These are phyloP conservation scores for Bombus pyrosoma DNA, from an alignment of 1,140 invertebrate genomes.

Conservation along the genomic window DNA sequence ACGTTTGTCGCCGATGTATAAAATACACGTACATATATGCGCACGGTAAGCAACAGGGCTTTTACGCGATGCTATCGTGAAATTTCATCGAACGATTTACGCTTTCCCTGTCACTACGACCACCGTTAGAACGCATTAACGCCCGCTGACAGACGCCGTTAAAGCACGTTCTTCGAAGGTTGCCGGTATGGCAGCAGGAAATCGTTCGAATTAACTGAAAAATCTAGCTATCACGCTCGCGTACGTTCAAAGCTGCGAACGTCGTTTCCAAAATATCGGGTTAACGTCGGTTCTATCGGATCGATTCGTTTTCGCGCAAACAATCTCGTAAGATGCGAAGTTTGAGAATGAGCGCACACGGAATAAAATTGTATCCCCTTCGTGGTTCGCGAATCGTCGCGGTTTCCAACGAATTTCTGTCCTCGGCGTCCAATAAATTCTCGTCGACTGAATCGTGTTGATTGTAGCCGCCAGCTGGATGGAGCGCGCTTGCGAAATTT, in stretches of 20 bases:
- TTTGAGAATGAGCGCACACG: not conserved
- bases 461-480: constrained; percentile 1
- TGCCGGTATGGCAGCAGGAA: no score
- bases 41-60: not conserved
- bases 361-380: not conserved
- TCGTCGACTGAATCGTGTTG: constrained; percentile 11
- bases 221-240: not conserved
- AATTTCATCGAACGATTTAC: not conserved
- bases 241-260: not conserved
- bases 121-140: not conserved
- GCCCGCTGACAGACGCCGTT: not conserved
- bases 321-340: not conserved
- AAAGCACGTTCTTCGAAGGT: not conserved
- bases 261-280: not conserved
- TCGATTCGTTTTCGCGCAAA: not conserved
- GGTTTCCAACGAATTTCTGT: not conserved
- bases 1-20: not conserved
- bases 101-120: not conserved
- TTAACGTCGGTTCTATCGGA: not conserved
- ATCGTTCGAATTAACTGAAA: not conserved
- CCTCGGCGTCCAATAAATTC: constrained; percentile 14
- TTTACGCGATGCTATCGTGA: not conserved
- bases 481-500: not conserved
- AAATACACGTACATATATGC: not conserved
- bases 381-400: not conserved